Evolutionary conservation across 2,113 vertebrate species (phyloP), one percentile per base, ranked within the genome.

Genomic region (Myocastor coypus): DNA sequence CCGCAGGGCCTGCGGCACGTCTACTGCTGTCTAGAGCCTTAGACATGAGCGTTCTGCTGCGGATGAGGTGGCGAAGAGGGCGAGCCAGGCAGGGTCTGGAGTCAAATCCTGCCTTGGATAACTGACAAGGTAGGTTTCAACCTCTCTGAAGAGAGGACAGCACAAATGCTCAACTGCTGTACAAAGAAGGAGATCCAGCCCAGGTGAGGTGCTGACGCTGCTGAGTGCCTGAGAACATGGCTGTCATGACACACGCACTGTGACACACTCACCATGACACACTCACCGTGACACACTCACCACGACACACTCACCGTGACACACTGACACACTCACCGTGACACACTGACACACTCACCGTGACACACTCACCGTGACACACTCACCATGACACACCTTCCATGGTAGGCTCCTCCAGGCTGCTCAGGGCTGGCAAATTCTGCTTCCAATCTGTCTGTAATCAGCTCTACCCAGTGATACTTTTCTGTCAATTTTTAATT

Each of bases 1-100:
- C 9, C 0, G 4, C 1, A 30, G 82, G 40, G 52, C 63, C 50
- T 14, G 3, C 3, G 30, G 71, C 4, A 34, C 0, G 3, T 34
- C 52, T 13, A 5, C 50, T n/a, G 78, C 19, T 57, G 9, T 57
- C 78, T 19, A n/a, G 19, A 81, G 52, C 32, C 78, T 20, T 34
- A n/a, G 32, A 55, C 42, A n/a, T 11, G 1, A 46, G 40, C 7
- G 1, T 34, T 55, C 24, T 37, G 24, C 5, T 13, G 28, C 20
- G 28, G 66, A 37, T 4, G 63, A 57, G 26, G 61, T 7, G 32
- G 68, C 3, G 34, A 16, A 9, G 20, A 59, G 34, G 50, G 28
- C 40, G n/a, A 55, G 59, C 1, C 6, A 69, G 26, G n/a, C 6
- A 17, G 5, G 10, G 9, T 61, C 24, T 42, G 26, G 32, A 69